phyloP scores from a whole-genome alignment of 1,140 invertebrate genomes.

The Mesaphorura yosii region DNA sequence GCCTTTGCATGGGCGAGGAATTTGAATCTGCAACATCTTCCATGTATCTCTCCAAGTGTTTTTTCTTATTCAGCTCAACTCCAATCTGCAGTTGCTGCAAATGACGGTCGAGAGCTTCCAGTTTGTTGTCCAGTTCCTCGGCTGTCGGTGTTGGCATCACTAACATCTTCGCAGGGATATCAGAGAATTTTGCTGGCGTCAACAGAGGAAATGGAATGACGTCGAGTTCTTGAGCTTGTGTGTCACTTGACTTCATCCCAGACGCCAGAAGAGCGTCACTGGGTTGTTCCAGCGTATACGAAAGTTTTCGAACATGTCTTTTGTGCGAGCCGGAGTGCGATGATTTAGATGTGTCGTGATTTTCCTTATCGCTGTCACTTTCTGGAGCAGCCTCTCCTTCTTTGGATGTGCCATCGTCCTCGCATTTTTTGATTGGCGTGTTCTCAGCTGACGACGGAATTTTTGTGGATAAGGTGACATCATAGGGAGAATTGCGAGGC shows the following conservation, averaged over 20 bases:
- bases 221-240: not conserved
- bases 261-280: constrained; percentile 47
- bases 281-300: constrained; percentile 48
- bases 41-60: constrained; percentile 17
- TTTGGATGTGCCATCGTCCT: not conserved
- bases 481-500: too few species aligned
- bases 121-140: not conserved
- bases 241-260: not conserved
- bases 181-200: constrained; percentile 10
- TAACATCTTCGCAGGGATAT: not conserved
- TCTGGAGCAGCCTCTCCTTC: not conserved
- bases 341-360: not conserved
- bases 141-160: not conserved
- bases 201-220: not conserved
- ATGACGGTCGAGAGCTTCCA: not conserved
- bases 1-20: not conserved
- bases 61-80: constrained; percentile 11
- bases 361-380: constrained; percentile 21
- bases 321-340: constrained; percentile 23
- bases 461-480: not conserved
- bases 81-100: constrained; percentile 9
- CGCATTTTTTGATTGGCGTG: constrained; percentile 1
- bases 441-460: constrained; percentile 15
- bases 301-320: constrained; percentile 47
- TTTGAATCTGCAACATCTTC: too few species aligned